Percentiles rank a stretch among this genome's conserved stretches.
Conservation (phyloP, 2,113 vertebrate genomes). For the Dendrocopos noguchii region DNA sequence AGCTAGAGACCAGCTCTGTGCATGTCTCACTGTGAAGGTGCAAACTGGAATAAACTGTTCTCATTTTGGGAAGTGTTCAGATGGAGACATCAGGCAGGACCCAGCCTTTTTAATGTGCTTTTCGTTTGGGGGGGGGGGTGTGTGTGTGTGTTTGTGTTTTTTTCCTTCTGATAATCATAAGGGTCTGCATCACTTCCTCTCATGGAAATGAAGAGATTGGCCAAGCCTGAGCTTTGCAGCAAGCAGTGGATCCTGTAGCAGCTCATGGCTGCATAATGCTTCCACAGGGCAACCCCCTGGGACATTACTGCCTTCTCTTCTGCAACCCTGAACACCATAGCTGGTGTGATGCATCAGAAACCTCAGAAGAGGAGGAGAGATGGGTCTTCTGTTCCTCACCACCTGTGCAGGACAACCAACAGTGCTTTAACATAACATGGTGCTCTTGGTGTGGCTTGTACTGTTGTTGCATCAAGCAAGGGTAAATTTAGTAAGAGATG, state of each 20-base stretch:
- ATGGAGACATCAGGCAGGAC: background rate
- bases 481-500: too few species aligned
- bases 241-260: background rate
- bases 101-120: too few species aligned
- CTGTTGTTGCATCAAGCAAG: too few species aligned
- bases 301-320: background rate
- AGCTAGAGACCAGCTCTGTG: background rate
- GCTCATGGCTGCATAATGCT: background rate
- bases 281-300: rapidly evolving
- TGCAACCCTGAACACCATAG: background rate
- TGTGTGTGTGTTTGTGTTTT: too few species aligned
- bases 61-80: background rate
- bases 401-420: background rate
- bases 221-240: background rate
- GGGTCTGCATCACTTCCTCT: background rate
- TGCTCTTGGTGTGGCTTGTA: background rate
- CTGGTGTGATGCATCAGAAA: background rate
- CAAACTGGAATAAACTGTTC: background rate
- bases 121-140: too few species aligned
- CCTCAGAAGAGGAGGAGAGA: background rate
- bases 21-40: rapidly evolving
- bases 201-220: background rate
- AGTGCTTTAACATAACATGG: background rate
- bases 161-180: background rate
- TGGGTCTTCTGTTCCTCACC: background rate